These are phyloP conservation scores for Phasianus colchicus DNA, from an alignment of 2,113 vertebrate species.

Conservation along the genomic window DNA sequence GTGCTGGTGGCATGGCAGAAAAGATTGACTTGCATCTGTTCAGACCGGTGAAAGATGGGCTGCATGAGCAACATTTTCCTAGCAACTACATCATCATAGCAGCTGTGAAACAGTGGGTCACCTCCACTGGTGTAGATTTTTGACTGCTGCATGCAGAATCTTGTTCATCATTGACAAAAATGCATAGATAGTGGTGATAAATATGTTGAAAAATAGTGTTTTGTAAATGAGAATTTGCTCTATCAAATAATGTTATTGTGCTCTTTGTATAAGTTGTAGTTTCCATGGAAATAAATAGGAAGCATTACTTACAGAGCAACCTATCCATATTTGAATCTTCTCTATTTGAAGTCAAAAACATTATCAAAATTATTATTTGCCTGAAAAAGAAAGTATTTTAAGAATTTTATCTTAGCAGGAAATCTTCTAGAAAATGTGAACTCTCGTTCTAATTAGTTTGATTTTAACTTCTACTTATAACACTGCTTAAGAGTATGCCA, in stretches of 20 bases:
- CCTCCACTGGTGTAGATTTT: background rate
- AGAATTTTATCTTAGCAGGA: background rate
- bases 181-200: background rate
- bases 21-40: background rate
- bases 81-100: background rate
- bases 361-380: background rate
- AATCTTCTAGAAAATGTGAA: background rate
- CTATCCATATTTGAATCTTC: background rate
- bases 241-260: background rate
- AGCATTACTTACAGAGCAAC: background rate
- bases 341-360: background rate
- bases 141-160: background rate
- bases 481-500: background rate
- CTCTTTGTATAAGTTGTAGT: background rate
- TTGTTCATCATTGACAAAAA: background rate
- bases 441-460: background rate
- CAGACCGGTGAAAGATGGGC: background rate
- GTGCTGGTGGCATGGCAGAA: background rate
- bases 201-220: background rate
- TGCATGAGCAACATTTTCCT: background rate
- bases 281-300: background rate
- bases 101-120: background rate
- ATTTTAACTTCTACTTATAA: background rate
- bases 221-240: background rate
- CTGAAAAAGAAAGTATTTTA: background rate